phyloP scores from a whole-genome alignment of 1,140 invertebrate genomes.

The Pseudomyrmex sp. region DNA sequence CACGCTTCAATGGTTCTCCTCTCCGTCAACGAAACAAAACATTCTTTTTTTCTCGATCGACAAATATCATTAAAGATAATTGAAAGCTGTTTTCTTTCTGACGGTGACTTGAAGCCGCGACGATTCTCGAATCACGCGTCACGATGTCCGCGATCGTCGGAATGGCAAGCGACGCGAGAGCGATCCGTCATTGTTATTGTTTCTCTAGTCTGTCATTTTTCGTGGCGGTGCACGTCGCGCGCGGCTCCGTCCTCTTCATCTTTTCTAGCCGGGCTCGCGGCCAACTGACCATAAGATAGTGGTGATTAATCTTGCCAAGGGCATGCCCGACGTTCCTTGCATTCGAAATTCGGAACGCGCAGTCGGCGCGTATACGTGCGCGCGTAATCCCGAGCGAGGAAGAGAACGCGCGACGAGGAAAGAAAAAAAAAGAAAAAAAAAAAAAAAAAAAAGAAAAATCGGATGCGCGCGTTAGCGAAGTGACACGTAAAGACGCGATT shows the following conservation, averaged over 20 bases:
- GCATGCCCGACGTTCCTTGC: slow-evolving; percentile 77
- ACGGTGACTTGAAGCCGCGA: slow-evolving; percentile 7
- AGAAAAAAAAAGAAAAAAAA: too few species aligned
- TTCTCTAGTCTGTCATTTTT: slow-evolving; percentile 60
- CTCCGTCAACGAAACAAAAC: too few species aligned
- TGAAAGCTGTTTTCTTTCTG: background rate
- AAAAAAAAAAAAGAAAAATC: too few species aligned
- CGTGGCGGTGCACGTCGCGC: slow-evolving; percentile 60
- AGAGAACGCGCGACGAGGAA: slow-evolving; percentile 1
- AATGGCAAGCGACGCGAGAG: background rate
- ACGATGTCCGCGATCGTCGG: background rate
- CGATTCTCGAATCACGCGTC: slow-evolving; percentile 12
- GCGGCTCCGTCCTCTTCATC: slow-evolving; percentile 70
- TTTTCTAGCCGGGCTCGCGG: slow-evolving; percentile 85
- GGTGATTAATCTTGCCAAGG: slow-evolving; percentile 84
- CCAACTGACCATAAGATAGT: slow-evolving; percentile 72
- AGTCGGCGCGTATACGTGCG: slow-evolving; percentile 37
- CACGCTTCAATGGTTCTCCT: too few species aligned
- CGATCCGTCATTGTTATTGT: slow-evolving; percentile 67
- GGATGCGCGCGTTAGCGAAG: background rate
- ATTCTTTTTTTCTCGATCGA: too few species aligned
- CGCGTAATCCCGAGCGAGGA: slow-evolving; percentile 53
- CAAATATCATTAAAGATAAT: background rate
- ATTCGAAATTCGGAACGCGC: slow-evolving; percentile 81
- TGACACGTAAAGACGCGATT: background rate